Percentiles rank a stretch among this genome's conserved stretches.
These are phyloP conservation scores for Falco concolor DNA, from an alignment of 2,797 vertebrate species.

Conservation along the genomic window DNA sequence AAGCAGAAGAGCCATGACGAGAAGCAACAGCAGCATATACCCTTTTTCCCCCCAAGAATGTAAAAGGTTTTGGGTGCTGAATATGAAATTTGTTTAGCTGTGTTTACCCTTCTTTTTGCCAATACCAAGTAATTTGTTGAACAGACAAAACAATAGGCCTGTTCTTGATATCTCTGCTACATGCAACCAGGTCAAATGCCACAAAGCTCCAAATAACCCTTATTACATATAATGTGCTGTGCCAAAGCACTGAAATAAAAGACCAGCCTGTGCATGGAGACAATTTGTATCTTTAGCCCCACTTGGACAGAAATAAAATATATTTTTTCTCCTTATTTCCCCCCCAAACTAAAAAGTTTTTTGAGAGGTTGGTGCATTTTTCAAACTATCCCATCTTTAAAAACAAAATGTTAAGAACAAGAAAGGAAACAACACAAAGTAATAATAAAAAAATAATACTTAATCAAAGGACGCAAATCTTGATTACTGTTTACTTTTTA, in stretches of 20 bases:
- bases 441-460: neutral
- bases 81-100: neutral
- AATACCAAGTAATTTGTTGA: neutral
- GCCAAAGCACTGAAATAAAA: neutral
- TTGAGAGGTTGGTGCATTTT: neutral
- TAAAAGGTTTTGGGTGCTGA: neutral
- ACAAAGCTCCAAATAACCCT: neutral
- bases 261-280: neutral
- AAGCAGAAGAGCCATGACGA: neutral
- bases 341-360: neutral
- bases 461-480: neutral
- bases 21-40: neutral
- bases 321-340: neutral
- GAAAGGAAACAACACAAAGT: neutral
- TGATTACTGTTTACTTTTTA: neutral
- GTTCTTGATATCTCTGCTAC: neutral
- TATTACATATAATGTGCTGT: neutral
- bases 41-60: neutral
- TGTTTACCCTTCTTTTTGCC: neutral
- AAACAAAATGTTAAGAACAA: neutral
- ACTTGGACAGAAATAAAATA: neutral
- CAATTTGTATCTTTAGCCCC: neutral
- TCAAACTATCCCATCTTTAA: neutral
- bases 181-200: neutral
- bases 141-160: constrained; percentile 4